Base-by-base conservation (phyloP, 2,888 invertebrate genomes). In the Dinocampus coccinellae region DNA sequence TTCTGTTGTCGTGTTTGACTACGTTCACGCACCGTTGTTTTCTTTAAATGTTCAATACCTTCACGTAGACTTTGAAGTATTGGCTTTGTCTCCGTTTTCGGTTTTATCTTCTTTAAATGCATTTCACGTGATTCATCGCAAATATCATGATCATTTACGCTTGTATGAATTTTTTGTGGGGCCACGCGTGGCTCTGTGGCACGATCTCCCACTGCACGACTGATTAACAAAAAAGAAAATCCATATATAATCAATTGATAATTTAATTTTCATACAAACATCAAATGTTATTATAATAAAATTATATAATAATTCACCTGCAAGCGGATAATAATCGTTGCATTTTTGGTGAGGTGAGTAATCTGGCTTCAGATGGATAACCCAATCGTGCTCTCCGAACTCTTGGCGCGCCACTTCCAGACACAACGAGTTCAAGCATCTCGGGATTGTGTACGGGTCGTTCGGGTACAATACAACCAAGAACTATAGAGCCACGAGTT, bases 391-490 rank as follows among this genome's bases (percentile, higher is more conserved):
- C 86, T 74, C 86, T 79, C 76, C 85, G 81, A 64, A 87, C 83
- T 78, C 86, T 77, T 65, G 87, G 84, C 73, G 86, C 83, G 83
- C 86, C 85, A 69, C 77, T 85, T 71, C 86, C 87, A 67, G 86
- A 81, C 47, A 86, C 87, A 53, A 87, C 84, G 29, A 87, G 81
- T 75, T 87, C 87, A 13, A 87, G 80, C 87, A 87, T 87, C 79
- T 87, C 87, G 63, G 86, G 87, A 80, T 85, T 86, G 70, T 86
- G 85, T 60, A 85, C 86, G 52, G 86, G 86, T 75, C 85, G 83
- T 76, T 87, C 86, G 70, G 87, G 87, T 73, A 90, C 85, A 47
- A 90, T 88, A 75, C 90, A 90, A 11, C 89, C 90, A 68, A 90
- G 82, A 58, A 90, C 89, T 66, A 90, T 90, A 58, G 87, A 84